Conservation (phyloP, 2,113 vertebrate species). For the Shinisaurus crocodilurus region DNA sequence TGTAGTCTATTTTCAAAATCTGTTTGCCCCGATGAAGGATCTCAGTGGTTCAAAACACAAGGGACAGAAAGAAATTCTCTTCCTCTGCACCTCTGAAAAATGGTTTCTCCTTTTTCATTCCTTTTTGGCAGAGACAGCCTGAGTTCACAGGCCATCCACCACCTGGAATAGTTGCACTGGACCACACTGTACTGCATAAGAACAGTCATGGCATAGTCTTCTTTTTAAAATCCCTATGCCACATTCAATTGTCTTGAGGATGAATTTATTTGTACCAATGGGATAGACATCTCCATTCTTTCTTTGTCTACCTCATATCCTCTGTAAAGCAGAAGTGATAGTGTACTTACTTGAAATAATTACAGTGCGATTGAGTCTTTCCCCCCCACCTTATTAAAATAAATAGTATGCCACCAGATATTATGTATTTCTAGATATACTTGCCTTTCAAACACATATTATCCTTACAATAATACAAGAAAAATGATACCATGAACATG, state of each 20-base stretch:
- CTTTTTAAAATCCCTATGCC: too few relatives aligned
- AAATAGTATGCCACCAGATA: background rate
- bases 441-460: background rate
- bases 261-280: background rate
- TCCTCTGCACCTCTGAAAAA: too few relatives aligned
- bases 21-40: too few relatives aligned
- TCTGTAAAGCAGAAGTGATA: background rate
- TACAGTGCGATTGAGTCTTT: background rate
- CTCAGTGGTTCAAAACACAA: too few relatives aligned
- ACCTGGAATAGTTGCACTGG: background rate
- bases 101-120: too few relatives aligned
- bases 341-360: background rate
- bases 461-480: conserved; percentile 1
- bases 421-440: background rate
- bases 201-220: background rate
- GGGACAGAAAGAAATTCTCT: too few relatives aligned
- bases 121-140: too few relatives aligned
- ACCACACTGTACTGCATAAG: background rate
- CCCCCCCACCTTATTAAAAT: background rate
- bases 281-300: background rate
- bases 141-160: background rate
- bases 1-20: too few relatives aligned
- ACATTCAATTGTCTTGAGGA: too few relatives aligned
- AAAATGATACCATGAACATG: background rate
- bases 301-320: background rate